Percentiles rank a stretch among this genome's conserved stretches.
phyloP scores from a whole-genome alignment of 2,797 vertebrate species.

The Pseudochromis fuscus region DNA sequence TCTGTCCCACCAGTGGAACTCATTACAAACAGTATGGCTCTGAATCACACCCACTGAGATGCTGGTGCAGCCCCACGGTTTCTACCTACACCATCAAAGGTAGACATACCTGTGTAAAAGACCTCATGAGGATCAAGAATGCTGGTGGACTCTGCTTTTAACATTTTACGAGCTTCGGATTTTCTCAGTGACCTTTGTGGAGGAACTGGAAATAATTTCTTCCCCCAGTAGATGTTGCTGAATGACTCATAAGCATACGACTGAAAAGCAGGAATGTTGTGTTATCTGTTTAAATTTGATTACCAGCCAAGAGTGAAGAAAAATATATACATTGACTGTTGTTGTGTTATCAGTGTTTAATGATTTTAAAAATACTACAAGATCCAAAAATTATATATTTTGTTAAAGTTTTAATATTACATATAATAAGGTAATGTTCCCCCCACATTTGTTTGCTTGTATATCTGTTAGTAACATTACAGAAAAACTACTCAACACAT shows the following conservation, averaged over 20 bases:
- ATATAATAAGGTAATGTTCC: too few relatives aligned
- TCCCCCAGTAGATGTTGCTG: neutral
- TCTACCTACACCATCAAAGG: constrained; percentile 73
- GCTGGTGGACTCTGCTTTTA: constrained; percentile 42
- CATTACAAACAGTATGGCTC: constrained; percentile 61
- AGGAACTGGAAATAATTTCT: constrained; percentile 10
- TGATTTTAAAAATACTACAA: too few relatives aligned
- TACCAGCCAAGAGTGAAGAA: too few relatives aligned
- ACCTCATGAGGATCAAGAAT: constrained; percentile 47
- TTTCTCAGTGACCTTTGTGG: constrained; percentile 23
- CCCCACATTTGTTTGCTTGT: too few relatives aligned
- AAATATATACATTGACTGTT: too few relatives aligned
- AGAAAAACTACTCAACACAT: too few relatives aligned
- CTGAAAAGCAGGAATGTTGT: neutral
- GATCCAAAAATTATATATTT: too few relatives aligned
- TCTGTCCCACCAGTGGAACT: constrained; percentile 61
- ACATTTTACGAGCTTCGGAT: constrained; percentile 45
- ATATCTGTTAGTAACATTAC: too few relatives aligned
- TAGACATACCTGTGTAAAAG: constrained; percentile 59
- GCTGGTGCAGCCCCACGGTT: constrained; percentile 51
- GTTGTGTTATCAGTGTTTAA: too few relatives aligned
- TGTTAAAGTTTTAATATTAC: too few relatives aligned
- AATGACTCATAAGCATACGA: constrained; percentile 12
- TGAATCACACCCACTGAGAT: constrained; percentile 65
- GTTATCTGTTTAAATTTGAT: too few relatives aligned